A percentile compares a stretch with the other conserved stretches of the same genome.
These are phyloP conservation scores for Tipula lateralis DNA, from an alignment of 2,888 invertebrate species.

Conservation along the genomic window DNA sequence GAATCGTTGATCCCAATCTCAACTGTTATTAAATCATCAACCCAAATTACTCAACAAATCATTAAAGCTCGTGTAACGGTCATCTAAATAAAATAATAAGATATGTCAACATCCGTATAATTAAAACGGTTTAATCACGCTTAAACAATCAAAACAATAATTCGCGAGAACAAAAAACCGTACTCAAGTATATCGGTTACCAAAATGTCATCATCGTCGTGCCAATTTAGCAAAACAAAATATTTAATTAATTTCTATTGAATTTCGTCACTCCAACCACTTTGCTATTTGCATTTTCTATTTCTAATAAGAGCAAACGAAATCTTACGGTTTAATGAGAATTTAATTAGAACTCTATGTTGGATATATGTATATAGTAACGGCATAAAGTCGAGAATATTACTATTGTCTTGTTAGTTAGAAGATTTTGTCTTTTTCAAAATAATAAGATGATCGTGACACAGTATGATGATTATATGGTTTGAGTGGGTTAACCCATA, in stretches of 20 bases:
- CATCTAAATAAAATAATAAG: too few species aligned
- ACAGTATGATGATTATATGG: not conserved
- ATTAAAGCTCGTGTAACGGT: not conserved
- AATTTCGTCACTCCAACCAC: not conserved
- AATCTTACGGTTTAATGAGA: not conserved
- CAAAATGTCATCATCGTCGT: not conserved
- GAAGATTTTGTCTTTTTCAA: not conserved
- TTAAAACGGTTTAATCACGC: not conserved
- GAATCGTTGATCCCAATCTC: too few species aligned
- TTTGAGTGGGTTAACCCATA: conserved; percentile 4
- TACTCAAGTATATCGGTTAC: not conserved
- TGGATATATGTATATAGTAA: not conserved
- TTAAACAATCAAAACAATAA: not conserved
- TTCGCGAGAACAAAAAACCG: not conserved
- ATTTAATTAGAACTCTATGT: not conserved
- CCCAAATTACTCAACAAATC: not conserved
- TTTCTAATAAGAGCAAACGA: not conserved
- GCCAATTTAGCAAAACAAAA: not conserved
- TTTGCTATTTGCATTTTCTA: not conserved
- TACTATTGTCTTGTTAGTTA: not conserved
- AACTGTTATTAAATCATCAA: not conserved
- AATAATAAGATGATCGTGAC: not conserved
- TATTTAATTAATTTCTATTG: not conserved
- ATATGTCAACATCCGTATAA: not conserved
- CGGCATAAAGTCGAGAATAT: not conserved